Evolutionary conservation across 2,888 invertebrate genomes (phyloP), one percentile per base, ranked within the genome.

Genomic region (Vandiemenella viatica): DNA sequence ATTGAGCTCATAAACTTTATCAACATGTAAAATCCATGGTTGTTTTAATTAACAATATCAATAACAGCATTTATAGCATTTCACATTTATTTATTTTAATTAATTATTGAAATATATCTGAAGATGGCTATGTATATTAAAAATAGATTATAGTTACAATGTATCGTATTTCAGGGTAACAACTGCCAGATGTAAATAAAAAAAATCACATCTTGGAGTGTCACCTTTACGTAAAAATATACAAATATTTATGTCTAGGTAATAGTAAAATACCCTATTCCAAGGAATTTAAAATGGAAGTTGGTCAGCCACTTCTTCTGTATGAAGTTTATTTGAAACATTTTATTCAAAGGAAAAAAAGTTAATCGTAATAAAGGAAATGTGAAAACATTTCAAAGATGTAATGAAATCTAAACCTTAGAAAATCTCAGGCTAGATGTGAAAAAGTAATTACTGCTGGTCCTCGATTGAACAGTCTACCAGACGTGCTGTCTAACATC

Each of bases 181-280:
- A 23, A 10, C 10, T 23, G 26, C 26, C 6, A 10, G 10, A 23
- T 23, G 10, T 23, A 23, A 10, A n/a, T n/a, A n/a, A n/a, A n/a
- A n/a, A n/a, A n/a, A n/a, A n/a, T n/a, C n/a, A n/a, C n/a, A n/a
- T n/a, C n/a, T n/a, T n/a, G 26, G 26, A 23, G 6, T 10, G 6
- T 42, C n/a, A 6, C 10, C 8, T 19, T 42, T 19, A 42, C 42
- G 19, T 42, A 42, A 42, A 42, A 42, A 42, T 42, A 42, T 42
- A 42, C 42, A 42, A 42, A 38, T 15, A 16, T 17, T 38, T 18
- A 42, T 42, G 13, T 19, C 42, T 42, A 19, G 19, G 17, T 13
- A n/a, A 19, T 42, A 42, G 17, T 42, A 42, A 42, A 42, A 42
- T 42, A 42, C 19, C 20, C 42, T 42, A 42, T 42, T 42, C 13